Percentiles rank a stretch among this genome's conserved stretches.
Conservation (phyloP, 2,113 vertebrate species). For the Bubalus kerabau region DNA sequence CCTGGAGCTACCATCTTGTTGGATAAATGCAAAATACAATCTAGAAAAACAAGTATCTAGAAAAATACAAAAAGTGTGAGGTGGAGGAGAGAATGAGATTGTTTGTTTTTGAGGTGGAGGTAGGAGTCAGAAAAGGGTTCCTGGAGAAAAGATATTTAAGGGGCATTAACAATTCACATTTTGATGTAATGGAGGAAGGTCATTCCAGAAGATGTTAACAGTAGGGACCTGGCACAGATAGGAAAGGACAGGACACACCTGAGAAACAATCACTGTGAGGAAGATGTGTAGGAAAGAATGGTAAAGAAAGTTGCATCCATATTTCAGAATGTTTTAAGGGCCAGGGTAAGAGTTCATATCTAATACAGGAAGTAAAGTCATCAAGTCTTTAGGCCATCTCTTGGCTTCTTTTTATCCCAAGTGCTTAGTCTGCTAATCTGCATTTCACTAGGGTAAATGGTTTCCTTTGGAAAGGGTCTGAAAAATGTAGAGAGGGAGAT, state of each 20-base stretch:
- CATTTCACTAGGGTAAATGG: neutral
- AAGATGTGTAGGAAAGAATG: neutral
- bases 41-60: neutral
- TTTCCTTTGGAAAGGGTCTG: neutral
- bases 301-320: neutral
- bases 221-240: neutral
- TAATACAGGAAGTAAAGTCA: neutral
- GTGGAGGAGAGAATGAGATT: neutral
- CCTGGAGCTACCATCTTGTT: neutral
- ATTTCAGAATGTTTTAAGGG: neutral
- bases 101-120: neutral
- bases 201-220: neutral
- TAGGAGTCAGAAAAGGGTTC: neutral
- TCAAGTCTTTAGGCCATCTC: neutral
- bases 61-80: neutral
- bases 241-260: neutral
- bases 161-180: neutral
- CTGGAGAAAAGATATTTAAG: neutral
- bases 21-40: neutral
- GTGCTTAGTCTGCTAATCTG: neutral
- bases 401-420: neutral
- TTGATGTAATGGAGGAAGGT: neutral
- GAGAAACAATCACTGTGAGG: neutral
- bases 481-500: neutral
- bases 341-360: neutral